A percentile compares a stretch with the other conserved stretches of the same genome.
Evolutionary conservation across 2,888 invertebrate genomes (phyloP).

Genomic region (Habroteleia sp.): DNA sequence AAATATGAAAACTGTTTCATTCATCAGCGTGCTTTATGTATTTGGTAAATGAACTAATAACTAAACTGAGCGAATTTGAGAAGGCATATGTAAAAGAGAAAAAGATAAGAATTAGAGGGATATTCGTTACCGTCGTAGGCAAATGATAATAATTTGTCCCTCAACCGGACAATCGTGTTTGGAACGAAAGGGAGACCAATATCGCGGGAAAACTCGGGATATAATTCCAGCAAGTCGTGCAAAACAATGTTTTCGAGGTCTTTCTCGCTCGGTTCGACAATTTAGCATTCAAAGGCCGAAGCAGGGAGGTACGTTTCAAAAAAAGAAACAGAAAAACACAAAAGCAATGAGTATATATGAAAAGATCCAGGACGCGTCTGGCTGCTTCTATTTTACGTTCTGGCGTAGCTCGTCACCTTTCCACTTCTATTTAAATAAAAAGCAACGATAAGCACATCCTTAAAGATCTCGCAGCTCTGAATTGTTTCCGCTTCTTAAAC

Average conservation of each 20-base stretch:
- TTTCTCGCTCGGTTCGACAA: conserved; percentile 53
- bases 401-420: conserved; percentile 72
- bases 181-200: conserved; percentile 17
- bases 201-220: conserved; percentile 37
- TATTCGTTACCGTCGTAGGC: conserved; percentile 28
- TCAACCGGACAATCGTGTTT: conserved; percentile 32
- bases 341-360: conserved; percentile 64
- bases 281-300: conserved; percentile 55
- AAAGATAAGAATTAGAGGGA: conserved; percentile 28
- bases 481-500: conserved; percentile 81
- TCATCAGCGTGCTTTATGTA: too few relatives aligned
- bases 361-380: conserved; percentile 62
- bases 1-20: too few relatives aligned
- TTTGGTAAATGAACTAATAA: too few relatives aligned
- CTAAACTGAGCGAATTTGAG: too few relatives aligned
- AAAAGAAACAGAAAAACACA: conserved; percentile 57
- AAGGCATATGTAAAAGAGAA: neutral
- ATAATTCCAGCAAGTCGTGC: conserved; percentile 38
- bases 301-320: conserved; percentile 52
- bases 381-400: conserved; percentile 61
- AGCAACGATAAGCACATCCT: conserved; percentile 80
- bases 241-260: conserved; percentile 49
- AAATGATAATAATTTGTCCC: conserved; percentile 26
- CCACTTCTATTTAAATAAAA: conserved; percentile 80
- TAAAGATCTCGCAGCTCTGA: conserved; percentile 79